Evolutionary conservation across 1,140 invertebrate genomes (phyloP), one percentile per base, ranked within the genome.

Genomic region (Papilio aristodemus): DNA sequence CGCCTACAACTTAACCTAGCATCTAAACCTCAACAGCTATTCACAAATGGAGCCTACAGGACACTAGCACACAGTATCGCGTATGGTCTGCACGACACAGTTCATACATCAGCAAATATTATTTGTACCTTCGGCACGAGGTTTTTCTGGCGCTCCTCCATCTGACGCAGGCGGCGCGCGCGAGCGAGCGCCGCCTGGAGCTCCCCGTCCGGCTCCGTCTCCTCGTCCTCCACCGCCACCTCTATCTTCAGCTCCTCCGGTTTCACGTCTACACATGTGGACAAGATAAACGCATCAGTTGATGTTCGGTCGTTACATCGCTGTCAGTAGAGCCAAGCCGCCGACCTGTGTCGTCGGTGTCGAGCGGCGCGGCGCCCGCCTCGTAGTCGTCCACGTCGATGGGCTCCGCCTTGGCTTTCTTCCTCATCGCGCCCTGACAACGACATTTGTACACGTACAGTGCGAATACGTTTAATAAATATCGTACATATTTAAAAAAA

Each of bases 141-240:
- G 25, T 67, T 46, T 59, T 58, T 1, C 38, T 39, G 58, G 14
- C 46, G 38, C 19, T 63, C 60, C 25, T 77, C 72, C 17, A 81
- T 79, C 50, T 84, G 84, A 17, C 85, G 77, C 76, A 87, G 71
- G 0, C 87, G 75, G 4, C 91, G 75, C 19, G 89, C 86, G 19
- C 87, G 82, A 4, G 86, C 86, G 50, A 91, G 73, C 25, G 90
- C 89, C 7, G 82, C 77, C 95, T 78, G 96, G 92, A 66, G 95
- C 94, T 93, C 97, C 95, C 64, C 94, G 94, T 74, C 96, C 58
- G 94, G 85, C 79, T 96, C 94, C 50, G 98, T 85, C 78, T 97
- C 95, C 54, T 95, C 95, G 67, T 97, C 95, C 71, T 98, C 96
- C 70, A 93, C 93, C 77, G 96, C 96, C 17, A 95, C 79, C 81